Base-by-base conservation (phyloP, 2,797 vertebrate genomes). In the Nannoperca australis region DNA sequence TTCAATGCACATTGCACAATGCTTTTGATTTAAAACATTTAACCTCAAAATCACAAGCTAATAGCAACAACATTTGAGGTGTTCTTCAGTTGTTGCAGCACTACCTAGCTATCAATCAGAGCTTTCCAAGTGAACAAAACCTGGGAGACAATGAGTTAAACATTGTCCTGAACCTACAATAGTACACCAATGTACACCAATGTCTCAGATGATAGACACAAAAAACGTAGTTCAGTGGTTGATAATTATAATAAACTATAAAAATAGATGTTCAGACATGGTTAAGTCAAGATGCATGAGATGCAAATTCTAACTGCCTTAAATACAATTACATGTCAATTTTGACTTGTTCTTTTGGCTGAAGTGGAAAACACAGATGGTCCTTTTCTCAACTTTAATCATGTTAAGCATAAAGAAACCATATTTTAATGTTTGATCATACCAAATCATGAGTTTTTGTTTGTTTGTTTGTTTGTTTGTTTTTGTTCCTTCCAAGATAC, bases 401-500 rank as follows among this genome's bases (percentile, higher is more conserved):
- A 44, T 9, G 8, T 50, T 15, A 24, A 40, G 22, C 47, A 50
- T 38, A 59, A 75, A 27, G 4, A 0, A 62, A 27, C 5, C 32
- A 20, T 3, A 12, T 22, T 2, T 44, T 22, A n/a, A 6, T 60
- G 20, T 27, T 45, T 64, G 20, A 58, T 36, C 65, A 22, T 27
- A 30, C 14, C 7, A 22, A 32, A 51, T 58, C 30, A 64, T 40
- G n/a, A 36, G 58, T 34, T 44, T 17, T 68, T 50, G 9, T 50
- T 51, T 24, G 34, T 34, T 34, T 13, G 3, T n/a, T n/a, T 75
- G 10, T 65, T 8, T 32, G 30, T 12, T 2, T 15, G 30, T 7
- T 47, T 67, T 72, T 60, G 10, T 58, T 73, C n/a, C 49, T 40
- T 58, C 27, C 18, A 17, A 66, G 42, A 79, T 36, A 15, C 50